Evolutionary conservation across 2,888 invertebrate genomes (phyloP).

Genomic region (Drosophila antonietae): DNA sequence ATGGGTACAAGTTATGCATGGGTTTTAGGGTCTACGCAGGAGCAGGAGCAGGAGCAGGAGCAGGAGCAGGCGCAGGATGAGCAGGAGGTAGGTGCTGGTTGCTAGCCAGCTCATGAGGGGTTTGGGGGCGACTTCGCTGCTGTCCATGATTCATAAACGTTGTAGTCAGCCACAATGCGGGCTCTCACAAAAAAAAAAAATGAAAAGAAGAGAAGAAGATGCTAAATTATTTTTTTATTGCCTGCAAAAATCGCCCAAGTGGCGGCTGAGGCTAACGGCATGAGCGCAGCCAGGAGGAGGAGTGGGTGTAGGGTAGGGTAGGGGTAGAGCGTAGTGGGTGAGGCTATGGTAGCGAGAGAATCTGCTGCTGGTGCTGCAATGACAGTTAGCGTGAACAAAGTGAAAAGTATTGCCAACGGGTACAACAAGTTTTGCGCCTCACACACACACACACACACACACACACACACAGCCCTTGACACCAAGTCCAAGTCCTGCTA

Average conservation of each 20-base stretch:
- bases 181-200: constrained; percentile 31
- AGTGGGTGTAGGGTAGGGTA: no score
- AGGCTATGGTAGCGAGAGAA: background rate
- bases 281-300: background rate
- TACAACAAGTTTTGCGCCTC: constrained; percentile 49
- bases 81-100: background rate
- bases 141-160: constrained; percentile 67
- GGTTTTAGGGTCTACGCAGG: constrained; percentile 14
- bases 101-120: background rate
- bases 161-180: constrained; percentile 39
- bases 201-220: constrained; percentile 28
- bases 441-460: constrained; percentile 7
- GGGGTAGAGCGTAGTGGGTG: no score
- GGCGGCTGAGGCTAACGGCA: background rate
- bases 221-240: constrained; percentile 78
- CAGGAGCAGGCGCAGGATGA: background rate
- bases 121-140: background rate
- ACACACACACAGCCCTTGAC: background rate
- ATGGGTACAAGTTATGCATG: constrained; percentile 37
- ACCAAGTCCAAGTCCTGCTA: background rate
- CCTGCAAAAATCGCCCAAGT: constrained; percentile 48
- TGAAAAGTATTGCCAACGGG: constrained; percentile 77
- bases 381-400: constrained; percentile 77
- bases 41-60: background rate
- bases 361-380: constrained; percentile 46